Evolutionary conservation across 1,140 invertebrate genomes (phyloP).

Genomic region (Chelonus insularis): DNA sequence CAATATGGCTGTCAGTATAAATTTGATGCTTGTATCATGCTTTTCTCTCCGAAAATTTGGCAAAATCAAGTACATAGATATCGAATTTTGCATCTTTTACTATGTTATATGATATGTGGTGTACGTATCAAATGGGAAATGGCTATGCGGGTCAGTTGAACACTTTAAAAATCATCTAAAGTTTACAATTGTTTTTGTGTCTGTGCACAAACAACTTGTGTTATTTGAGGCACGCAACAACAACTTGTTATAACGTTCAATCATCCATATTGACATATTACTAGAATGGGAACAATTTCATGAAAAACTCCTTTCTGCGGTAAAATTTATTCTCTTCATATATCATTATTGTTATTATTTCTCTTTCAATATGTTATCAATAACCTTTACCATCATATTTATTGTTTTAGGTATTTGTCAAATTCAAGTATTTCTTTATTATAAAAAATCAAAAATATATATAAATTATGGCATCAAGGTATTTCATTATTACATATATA

Average conservation of each 20-base stretch:
- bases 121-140: conserved; percentile 45
- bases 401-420: too few species aligned
- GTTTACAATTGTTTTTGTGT: neutral
- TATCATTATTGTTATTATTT: too few species aligned
- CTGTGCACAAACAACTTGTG: neutral
- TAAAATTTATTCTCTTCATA: neutral
- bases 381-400: too few species aligned
- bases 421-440: too few species aligned
- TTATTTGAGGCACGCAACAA: neutral
- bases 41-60: conserved; percentile 71
- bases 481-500: conserved; percentile 5
- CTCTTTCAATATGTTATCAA: too few species aligned
- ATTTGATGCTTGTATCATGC: conserved; percentile 79
- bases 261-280: conserved; percentile 25
- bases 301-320: neutral
- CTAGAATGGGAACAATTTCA: conserved; percentile 3
- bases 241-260: conserved; percentile 20
- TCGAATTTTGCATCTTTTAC: conserved; percentile 35
- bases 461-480: conserved; percentile 57
- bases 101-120: conserved; percentile 48
- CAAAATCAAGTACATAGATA: conserved; percentile 42
- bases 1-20: conserved; percentile 88
- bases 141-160: conserved; percentile 55
- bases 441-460: too few species aligned
- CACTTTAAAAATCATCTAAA: neutral